A percentile compares a stretch with the other conserved stretches of the same genome.
These are phyloP conservation scores for Toxotes chatareus DNA, from an alignment of 2,113 vertebrate species.

Conservation along the genomic window DNA sequence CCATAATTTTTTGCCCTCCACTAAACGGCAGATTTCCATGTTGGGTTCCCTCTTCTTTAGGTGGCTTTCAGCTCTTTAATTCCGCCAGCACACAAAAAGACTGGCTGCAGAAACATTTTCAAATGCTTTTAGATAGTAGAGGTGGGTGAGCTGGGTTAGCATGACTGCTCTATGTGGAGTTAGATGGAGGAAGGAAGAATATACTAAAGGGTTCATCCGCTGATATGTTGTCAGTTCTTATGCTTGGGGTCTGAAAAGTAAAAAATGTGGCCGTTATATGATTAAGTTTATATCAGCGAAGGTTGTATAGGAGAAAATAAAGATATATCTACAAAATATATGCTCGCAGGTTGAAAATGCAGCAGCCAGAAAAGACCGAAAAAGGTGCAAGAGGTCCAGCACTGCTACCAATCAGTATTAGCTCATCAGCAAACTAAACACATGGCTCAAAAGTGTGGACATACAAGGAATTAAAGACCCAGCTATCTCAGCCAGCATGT, in stretches of 20 bases:
- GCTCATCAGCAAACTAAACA: slow-evolving; percentile 24
- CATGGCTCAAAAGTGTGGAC: slow-evolving; percentile 27
- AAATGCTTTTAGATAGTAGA: not conserved
- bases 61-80: not conserved
- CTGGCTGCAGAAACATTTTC: not conserved
- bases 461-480: slow-evolving; percentile 34
- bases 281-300: not conserved
- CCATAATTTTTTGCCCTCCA: not conserved
- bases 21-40: not conserved
- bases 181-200: not conserved
- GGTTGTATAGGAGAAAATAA: not conserved
- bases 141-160: not conserved
- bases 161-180: not conserved
- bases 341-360: not conserved
- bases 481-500: slow-evolving; percentile 28
- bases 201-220: not conserved
- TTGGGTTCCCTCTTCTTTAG: not conserved
- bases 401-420: not conserved
- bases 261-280: not conserved
- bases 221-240: not conserved
- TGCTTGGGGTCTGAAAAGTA: not conserved
- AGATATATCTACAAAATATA: not conserved
- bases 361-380: not conserved
- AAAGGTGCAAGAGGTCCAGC: not conserved
- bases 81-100: not conserved